Percentiles rank a stretch among this genome's conserved stretches.
These are phyloP conservation scores for Phoebastria nigripes DNA, from an alignment of 2,797 vertebrate species.

Conservation along the genomic window DNA sequence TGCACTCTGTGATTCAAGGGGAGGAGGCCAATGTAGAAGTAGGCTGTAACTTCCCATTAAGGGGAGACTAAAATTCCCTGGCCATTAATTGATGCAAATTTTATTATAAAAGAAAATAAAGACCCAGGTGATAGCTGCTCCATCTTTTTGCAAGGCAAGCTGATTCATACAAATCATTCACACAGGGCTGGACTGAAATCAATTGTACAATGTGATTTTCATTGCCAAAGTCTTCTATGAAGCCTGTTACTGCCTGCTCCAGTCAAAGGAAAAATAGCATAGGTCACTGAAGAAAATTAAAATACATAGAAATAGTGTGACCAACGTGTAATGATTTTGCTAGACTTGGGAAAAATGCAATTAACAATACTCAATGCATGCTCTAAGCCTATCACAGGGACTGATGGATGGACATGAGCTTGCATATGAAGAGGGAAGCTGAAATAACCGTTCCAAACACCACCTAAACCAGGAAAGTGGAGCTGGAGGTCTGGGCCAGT, in stretches of 20 bases:
- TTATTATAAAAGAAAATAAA: constrained; percentile 1
- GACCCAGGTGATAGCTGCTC: constrained; percentile 5
- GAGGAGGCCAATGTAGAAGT: not conserved
- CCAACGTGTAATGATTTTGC: not conserved
- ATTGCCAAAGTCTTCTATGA: constrained; percentile 9
- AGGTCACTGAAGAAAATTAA: not conserved
- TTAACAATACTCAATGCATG: not conserved
- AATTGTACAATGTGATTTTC: constrained; percentile 31
- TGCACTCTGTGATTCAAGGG: not conserved
- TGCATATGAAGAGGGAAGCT: not conserved
- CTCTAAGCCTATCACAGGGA: not conserved
- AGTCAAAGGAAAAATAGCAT: not conserved
- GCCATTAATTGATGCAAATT: constrained; percentile 20
- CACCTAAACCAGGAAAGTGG: not conserved
- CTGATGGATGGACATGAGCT: not conserved
- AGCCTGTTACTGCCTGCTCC: constrained; percentile 8
- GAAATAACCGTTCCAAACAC: not conserved
- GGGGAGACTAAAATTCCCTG: not conserved
- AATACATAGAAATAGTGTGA: not conserved
- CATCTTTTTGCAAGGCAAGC: not conserved
- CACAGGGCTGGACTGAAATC: not conserved
- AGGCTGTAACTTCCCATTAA: not conserved
- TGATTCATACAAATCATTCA: constrained; percentile 46
- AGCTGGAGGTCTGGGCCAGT: not conserved
- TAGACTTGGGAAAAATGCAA: not conserved